These are phyloP conservation scores for Lacerta agilis DNA, from an alignment of 2,797 vertebrate species.

Conservation along the genomic window DNA sequence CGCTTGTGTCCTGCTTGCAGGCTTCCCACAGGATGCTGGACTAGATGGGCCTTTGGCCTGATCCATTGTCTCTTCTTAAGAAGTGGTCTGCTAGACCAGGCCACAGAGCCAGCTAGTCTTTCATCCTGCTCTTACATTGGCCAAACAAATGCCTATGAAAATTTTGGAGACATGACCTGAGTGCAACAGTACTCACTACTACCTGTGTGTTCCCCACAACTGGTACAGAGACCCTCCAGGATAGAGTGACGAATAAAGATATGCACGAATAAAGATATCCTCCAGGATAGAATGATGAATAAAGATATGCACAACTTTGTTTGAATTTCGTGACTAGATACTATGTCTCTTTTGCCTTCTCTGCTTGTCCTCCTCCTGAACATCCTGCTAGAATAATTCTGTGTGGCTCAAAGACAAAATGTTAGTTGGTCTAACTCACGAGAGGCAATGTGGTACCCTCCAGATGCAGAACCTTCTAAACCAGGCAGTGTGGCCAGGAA, in stretches of 20 bases:
- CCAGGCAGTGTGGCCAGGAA: no score
- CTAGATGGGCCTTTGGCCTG: no score
- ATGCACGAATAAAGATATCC: not conserved
- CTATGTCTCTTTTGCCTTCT: not conserved
- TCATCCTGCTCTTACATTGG: no score
- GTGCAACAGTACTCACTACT: no score
- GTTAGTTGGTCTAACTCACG: not conserved
- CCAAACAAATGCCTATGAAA: no score
- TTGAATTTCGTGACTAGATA: not conserved
- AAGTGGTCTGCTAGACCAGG: no score
- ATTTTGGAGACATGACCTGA: no score
- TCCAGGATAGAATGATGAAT: not conserved
- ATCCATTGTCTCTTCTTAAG: no score
- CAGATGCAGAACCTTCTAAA: not conserved
- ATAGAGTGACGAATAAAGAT: not conserved
- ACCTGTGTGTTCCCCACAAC: no score
- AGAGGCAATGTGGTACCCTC: not conserved
- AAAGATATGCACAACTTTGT: not conserved
- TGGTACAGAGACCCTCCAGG: not conserved
- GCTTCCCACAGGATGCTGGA: no score
- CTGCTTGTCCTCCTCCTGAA: not conserved
- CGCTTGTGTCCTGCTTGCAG: no score
- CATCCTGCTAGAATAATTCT: not conserved
- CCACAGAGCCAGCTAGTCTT: no score
- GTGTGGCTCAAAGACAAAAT: not conserved